A percentile compares a stretch with the other conserved stretches of the same genome.
Evolutionary conservation across 1,140 invertebrate genomes (phyloP).

Genomic region (Drosophila baimaii): DNA sequence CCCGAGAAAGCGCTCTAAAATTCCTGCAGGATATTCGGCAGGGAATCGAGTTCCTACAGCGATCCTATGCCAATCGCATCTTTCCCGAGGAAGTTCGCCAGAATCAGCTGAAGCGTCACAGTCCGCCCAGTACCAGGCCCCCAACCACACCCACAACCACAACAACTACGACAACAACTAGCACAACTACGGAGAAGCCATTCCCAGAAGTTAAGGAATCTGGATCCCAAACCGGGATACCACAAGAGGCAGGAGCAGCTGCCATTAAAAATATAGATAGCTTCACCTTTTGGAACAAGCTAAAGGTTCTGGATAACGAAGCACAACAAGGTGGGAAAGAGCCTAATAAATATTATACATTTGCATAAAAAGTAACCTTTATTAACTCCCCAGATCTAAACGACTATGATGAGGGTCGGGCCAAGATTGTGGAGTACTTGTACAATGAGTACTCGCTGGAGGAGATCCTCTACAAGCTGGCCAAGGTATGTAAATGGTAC

Average conservation of each 20-base stretch:
- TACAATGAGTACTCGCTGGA: constrained; percentile 90
- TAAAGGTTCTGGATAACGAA: constrained; percentile 67
- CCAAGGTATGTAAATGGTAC: constrained; percentile 85
- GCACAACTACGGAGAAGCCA: constrained; percentile 73
- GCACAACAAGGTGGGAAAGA: constrained; percentile 49
- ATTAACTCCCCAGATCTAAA: constrained; percentile 51
- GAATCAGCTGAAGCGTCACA: constrained; percentile 73
- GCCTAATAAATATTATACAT: not conserved
- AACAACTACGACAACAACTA: constrained; percentile 61
- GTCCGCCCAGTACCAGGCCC: constrained; percentile 40
- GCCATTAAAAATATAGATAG: constrained; percentile 62
- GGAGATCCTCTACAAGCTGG: constrained; percentile 90
- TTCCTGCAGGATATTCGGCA: constrained; percentile 90
- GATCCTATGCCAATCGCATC: constrained; percentile 86
- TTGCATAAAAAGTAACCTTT: not conserved
- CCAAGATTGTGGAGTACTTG: constrained; percentile 88
- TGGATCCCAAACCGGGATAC: constrained; percentile 11
- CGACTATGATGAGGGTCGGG: constrained; percentile 85
- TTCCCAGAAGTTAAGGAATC: constrained; percentile 59
- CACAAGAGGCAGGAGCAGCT: constrained; percentile 19
- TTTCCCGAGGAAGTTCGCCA: constrained; percentile 77
- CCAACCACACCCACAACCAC: constrained; percentile 51
- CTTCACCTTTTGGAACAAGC: constrained; percentile 75
- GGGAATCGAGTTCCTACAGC: constrained; percentile 88
- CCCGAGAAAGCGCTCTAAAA: constrained; percentile 88